Base-by-base conservation (phyloP, 2,113 vertebrate species). In the Rhinopomastus cyanomelas region DNA sequence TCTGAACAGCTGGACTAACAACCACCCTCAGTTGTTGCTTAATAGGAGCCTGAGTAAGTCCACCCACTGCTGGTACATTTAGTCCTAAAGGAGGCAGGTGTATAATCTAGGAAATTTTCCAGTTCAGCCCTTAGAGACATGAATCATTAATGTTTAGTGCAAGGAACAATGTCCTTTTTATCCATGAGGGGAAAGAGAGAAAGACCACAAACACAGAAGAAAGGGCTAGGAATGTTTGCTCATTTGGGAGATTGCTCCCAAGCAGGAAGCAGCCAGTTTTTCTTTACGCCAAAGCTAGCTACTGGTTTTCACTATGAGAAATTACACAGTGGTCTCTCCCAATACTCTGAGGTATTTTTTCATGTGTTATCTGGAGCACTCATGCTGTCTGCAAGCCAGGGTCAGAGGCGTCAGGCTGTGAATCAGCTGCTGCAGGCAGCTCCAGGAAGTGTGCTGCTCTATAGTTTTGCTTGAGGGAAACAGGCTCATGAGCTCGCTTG, bases 1-100 rank as follows among this genome's bases (percentile, higher is more conserved):
- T 88, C 90, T 82, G 81, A 94, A 88, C 94, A 95, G 92, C 93
- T 96, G 94, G 94, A 95, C 93, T 88, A 82, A 93, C 92, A 92
- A 36, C 84, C 90, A 93, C 94, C 95, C 94, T 95, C 93, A 93
- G 93, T 76, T 93, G 81, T 95, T 96, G 88, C 60, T 88, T 88
- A 95, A 88, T 92, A 88, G 67, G 52, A 95, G 78, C 64, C 81
- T 91, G 90, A 95, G 84, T 93, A 94, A 95, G 86, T 87, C 90
- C 88, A 88, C 95, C 95, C 88, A 93, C 95, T 95, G 52, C 56
- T 55, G 75, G 93, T 93, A 95, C 95, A 95, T 90, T 93, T 92
- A 93, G 90, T 95, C 60, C 62, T 87, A 66, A 64, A 84, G 76
- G 52, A 85, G 84, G 78, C 93, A 94, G 93, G 95, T 95, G 64